Evolutionary conservation across 1,140 invertebrate genomes (phyloP), one percentile per base, ranked within the genome.

Genomic region (Listronotus bonariensis): DNA sequence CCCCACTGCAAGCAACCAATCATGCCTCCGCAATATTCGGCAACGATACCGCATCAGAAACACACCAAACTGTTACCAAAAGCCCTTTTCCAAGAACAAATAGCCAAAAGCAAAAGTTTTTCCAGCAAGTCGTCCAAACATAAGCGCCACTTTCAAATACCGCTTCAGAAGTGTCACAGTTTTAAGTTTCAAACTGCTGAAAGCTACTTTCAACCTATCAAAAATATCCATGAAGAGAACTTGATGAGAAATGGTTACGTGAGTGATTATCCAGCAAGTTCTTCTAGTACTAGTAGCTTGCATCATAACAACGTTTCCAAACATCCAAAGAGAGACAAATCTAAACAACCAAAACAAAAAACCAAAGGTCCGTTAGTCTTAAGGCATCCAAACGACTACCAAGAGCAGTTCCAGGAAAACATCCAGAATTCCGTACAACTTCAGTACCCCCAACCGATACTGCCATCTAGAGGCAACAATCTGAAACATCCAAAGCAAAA

Each of bases 91-190:
- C 72, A 77, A 69, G 73, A 75, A 31, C 72, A 71, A 34, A 52
- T 74, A 17, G 61, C 68, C 17, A 78, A 78, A 59, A 77, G 75
- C 68, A 77, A 78, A 72, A 75, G 74, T 17, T 78, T 77, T 69
- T 76, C 76, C 41, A 72, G 65, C 42, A 76, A 76, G 43, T 63
- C 69, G 10, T 68, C 69, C 36, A 82, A 83, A 75, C 80, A 80
- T 68, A 83, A 81, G 77, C 83, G 83, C 72, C 83, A 84, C 62
- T 84, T 85, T 59, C 83, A 85, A 74, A 80, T 86, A 68, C 86
- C 86, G 0, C 69, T 88, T 20, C 86, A 87, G 73, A 88, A 88
- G 76, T 85, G 86, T 76, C 85, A 87, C 76, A 87, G 85, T 72
- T 87, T 87, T 71, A 86, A 87, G 69, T 88, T 87, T 64, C 86